Percentiles rank a stretch among this genome's conserved stretches.
Evolutionary conservation across 2,113 vertebrate species (phyloP).

Genomic region (Channa maculata): DNA sequence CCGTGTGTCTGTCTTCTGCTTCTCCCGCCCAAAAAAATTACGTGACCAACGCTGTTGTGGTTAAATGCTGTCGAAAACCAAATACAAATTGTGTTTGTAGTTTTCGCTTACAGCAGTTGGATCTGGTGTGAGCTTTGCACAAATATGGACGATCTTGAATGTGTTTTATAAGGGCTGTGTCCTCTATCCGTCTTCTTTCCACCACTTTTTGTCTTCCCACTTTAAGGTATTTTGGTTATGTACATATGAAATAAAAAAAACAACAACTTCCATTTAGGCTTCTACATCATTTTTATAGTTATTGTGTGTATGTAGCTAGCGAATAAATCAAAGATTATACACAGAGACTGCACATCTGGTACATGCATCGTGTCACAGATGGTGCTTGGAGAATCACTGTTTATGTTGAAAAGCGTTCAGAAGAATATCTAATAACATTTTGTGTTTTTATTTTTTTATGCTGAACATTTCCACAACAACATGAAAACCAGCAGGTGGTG

Average conservation of each 20-base stretch:
- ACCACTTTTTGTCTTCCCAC: constrained; percentile 6
- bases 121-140: constrained; percentile 51
- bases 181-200: background rate
- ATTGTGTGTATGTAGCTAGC: background rate
- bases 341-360: background rate
- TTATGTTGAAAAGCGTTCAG: too few species aligned
- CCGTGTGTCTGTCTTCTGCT: background rate
- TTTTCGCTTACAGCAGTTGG: background rate
- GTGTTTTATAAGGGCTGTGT: constrained; percentile 9
- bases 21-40: constrained; percentile 8
- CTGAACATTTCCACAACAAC: too few species aligned
- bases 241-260: constrained; percentile 24
- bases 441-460: too few species aligned
- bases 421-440: too few species aligned
- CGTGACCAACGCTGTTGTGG: too few species aligned
- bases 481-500: too few species aligned
- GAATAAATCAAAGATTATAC: background rate
- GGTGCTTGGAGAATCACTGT: too few species aligned
- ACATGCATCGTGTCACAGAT: too few species aligned
- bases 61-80: constrained; percentile 12
- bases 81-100: background rate
- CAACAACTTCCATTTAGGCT: background rate
- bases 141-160: constrained; percentile 21
- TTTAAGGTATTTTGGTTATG: constrained; percentile 34
- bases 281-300: background rate